A percentile compares a stretch with the other conserved stretches of the same genome.
Conservation (phyloP, 2,113 vertebrate genomes). For the Circaetus gallicus region DNA sequence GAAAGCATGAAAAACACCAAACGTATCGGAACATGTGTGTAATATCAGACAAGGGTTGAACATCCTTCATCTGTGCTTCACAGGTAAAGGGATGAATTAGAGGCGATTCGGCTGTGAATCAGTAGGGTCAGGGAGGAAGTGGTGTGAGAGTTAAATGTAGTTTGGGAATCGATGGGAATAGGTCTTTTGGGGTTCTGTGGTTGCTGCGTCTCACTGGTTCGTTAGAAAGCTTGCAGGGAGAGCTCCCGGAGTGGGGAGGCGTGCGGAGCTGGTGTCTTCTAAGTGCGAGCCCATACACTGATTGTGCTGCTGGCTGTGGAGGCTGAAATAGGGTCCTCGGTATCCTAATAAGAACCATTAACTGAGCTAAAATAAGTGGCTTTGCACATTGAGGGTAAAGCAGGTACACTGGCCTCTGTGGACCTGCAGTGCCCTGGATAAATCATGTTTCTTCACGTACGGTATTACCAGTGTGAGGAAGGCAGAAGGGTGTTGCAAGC, state of each 20-base stretch:
- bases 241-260: not conserved
- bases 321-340: not conserved
- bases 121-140: not conserved
- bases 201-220: not conserved
- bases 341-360: rapidly evolving
- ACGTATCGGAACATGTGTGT: not conserved
- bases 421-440: not conserved
- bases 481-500: not conserved
- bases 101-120: not conserved
- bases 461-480: not conserved
- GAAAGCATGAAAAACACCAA: slow-evolving; percentile 28
- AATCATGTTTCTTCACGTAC: rapidly evolving
- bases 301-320: not conserved
- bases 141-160: not conserved
- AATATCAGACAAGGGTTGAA: not conserved
- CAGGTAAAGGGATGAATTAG: not conserved
- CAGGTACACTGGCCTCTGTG: not conserved
- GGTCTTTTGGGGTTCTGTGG: not conserved
- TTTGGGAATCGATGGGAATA: not conserved
- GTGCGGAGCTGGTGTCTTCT: not conserved
- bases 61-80: not conserved
- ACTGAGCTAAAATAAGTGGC: not conserved
- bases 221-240: not conserved
- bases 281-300: not conserved
- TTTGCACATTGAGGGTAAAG: not conserved